A percentile compares a stretch with the other conserved stretches of the same genome.
These are phyloP conservation scores for Boloria euphrosyne DNA, from an alignment of 2,888 invertebrate genomes.

Conservation along the genomic window DNA sequence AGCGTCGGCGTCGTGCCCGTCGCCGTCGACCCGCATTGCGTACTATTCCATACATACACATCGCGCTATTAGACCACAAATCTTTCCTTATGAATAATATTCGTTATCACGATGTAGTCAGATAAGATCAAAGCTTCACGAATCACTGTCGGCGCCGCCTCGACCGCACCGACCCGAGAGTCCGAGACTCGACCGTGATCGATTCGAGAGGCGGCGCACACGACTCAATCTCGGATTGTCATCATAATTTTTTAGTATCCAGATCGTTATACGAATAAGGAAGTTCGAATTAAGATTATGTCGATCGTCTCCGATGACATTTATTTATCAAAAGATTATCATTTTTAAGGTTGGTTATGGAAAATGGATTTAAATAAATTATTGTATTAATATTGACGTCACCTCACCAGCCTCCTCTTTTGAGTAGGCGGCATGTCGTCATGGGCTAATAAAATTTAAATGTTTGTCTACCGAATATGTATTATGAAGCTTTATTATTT, in stretches of 20 bases:
- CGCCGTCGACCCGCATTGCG: conserved; percentile 74
- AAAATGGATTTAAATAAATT: not conserved
- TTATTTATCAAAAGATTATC: not conserved
- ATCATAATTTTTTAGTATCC: conserved; percentile 62
- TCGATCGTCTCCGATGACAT: not conserved
- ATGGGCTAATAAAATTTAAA: not conserved
- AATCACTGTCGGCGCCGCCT: conserved; percentile 66
- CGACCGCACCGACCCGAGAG: conserved; percentile 61
- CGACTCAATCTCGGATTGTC: conserved; percentile 84
- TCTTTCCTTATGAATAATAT: no score
- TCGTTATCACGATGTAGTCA: conserved; percentile 49
- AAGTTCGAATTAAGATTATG: conserved; percentile 17
- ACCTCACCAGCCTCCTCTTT: not conserved
- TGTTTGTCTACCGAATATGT: no score
- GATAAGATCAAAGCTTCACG: conserved; percentile 81
- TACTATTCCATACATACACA: conserved; percentile 48
- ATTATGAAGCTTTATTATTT: no score
- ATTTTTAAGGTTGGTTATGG: not conserved
- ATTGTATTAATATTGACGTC: not conserved
- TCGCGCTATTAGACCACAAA: not conserved
- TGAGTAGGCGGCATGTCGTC: not conserved
- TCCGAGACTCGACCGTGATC: conserved; percentile 56
- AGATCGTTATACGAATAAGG: conserved; percentile 19
- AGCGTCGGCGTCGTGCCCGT: conserved; percentile 75
- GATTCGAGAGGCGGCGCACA: conserved; percentile 54